phyloP scores from a whole-genome alignment of 2,888 invertebrate species.

The Teleiodes luculella region DNA sequence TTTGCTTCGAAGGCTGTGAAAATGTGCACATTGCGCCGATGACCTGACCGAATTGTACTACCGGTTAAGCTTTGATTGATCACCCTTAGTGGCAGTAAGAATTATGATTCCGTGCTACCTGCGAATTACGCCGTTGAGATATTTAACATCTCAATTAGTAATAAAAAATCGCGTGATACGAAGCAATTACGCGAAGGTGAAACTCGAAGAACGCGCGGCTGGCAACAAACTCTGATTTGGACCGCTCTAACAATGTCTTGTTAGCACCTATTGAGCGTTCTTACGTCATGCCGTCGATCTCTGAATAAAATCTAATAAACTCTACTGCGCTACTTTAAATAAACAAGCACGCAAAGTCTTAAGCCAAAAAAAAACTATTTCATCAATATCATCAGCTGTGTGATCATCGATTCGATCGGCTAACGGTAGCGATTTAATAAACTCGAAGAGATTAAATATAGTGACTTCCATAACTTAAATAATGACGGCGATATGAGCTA shows the following conservation, averaged over 20 bases:
- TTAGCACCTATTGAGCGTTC: constrained; percentile 28
- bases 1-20: constrained; percentile 12
- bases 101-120: constrained; percentile 4
- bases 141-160: constrained; percentile 38
- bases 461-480: constrained; percentile 9
- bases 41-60: neutral
- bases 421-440: constrained; percentile 33
- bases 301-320: neutral
- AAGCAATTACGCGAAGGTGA: constrained; percentile 53
- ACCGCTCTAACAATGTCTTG: constrained; percentile 43
- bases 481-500: constrained; percentile 10
- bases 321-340: neutral
- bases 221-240: constrained; percentile 34
- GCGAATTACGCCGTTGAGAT: constrained; percentile 12
- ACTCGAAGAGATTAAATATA: neutral
- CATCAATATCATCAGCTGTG: constrained; percentile 31
- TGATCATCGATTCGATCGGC: constrained; percentile 38
- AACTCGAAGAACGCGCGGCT: constrained; percentile 47
- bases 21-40: constrained; percentile 1
- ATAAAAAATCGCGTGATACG: constrained; percentile 44
- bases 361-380: constrained; percentile 40
- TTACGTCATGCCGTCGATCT: constrained; percentile 49
- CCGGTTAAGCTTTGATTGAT: constrained; percentile 20
- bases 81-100: constrained; percentile 20
- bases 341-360: neutral